Conservation (phyloP, 1,140 invertebrate species). For the Drosophila teissieri region DNA sequence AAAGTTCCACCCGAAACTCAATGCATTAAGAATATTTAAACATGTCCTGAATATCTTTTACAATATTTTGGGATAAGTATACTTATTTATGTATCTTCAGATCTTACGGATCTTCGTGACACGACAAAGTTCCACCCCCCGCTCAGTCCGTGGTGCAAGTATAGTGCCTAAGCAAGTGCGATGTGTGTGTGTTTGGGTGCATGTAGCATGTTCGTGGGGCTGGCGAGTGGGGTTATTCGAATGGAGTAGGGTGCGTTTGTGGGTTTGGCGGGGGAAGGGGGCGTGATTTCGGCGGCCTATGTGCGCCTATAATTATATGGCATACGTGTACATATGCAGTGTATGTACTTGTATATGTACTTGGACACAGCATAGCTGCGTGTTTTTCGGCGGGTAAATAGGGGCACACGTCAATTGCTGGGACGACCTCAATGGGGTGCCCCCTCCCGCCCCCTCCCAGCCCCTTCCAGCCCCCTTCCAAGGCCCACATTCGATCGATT, state of each 20-base stretch:
- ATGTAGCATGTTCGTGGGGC: not conserved
- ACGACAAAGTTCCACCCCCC: constrained; percentile 13
- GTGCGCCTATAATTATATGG: constrained; percentile 47
- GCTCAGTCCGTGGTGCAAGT: constrained; percentile 7
- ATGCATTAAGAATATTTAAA: no score
- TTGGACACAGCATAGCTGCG: constrained; percentile 8
- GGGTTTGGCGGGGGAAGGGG: constrained; percentile 9
- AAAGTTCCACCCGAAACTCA: no score
- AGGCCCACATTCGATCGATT: constrained; percentile 57
- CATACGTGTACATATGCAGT: not conserved
- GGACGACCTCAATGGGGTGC: constrained; percentile 32
- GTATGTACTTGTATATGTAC: not conserved
- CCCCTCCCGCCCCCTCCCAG: no score
- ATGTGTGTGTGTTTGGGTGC: not conserved
- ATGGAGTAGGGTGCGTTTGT: constrained; percentile 52
- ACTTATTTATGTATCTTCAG: no score
- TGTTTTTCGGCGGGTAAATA: constrained; percentile 3
- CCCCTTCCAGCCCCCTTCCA: not conserved
- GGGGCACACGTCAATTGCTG: constrained; percentile 36
- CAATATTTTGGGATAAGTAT: no score
- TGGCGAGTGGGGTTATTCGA: constrained; percentile 14
- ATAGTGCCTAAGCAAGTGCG: constrained; percentile 17
- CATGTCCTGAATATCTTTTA: no score
- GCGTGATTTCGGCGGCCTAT: constrained; percentile 4
- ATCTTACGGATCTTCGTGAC: constrained; percentile 14